phyloP scores from a whole-genome alignment of 2,113 vertebrate genomes.

The Crotalus horridus region DNA sequence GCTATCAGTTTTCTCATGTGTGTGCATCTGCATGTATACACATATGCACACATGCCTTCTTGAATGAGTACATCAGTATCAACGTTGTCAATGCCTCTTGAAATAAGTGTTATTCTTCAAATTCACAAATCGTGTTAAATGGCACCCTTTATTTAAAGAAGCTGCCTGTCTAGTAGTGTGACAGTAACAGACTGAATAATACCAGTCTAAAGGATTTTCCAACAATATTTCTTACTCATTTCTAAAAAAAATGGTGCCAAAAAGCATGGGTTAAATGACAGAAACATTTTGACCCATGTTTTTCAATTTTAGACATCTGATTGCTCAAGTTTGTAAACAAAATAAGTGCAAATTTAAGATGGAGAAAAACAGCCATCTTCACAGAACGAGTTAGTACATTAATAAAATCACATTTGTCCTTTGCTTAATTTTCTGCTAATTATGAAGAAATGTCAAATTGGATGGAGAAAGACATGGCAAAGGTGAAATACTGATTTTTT shows the following conservation, averaged over 20 bases:
- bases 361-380: slow-evolving; percentile 53
- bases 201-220: slow-evolving; percentile 46
- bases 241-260: slow-evolving; percentile 29
- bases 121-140: slow-evolving; percentile 55
- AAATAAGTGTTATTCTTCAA: slow-evolving; percentile 44
- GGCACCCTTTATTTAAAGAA: slow-evolving; percentile 43
- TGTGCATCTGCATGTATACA: not conserved
- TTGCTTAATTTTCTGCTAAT: slow-evolving; percentile 38
- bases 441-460: slow-evolving; percentile 10
- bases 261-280: slow-evolving; percentile 42
- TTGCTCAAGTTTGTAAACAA: slow-evolving; percentile 60
- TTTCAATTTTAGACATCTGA: slow-evolving; percentile 58
- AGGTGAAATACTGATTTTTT: slow-evolving; percentile 18
- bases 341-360: slow-evolving; percentile 48
- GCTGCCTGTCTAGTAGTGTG: slow-evolving; percentile 31
- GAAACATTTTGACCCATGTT: slow-evolving; percentile 50
- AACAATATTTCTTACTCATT: slow-evolving; percentile 52
- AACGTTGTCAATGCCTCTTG: slow-evolving; percentile 11
- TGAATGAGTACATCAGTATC: slow-evolving; percentile 13
- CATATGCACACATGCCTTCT: slow-evolving; percentile 17
- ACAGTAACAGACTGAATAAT: slow-evolving; percentile 40
- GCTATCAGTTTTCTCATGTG: slow-evolving; percentile 57
- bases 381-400: slow-evolving; percentile 38
- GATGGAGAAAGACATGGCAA: slow-evolving; percentile 43
- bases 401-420: slow-evolving; percentile 48